Base-by-base conservation (phyloP, 2,113 vertebrate species). In the Zosterops japonicus region DNA sequence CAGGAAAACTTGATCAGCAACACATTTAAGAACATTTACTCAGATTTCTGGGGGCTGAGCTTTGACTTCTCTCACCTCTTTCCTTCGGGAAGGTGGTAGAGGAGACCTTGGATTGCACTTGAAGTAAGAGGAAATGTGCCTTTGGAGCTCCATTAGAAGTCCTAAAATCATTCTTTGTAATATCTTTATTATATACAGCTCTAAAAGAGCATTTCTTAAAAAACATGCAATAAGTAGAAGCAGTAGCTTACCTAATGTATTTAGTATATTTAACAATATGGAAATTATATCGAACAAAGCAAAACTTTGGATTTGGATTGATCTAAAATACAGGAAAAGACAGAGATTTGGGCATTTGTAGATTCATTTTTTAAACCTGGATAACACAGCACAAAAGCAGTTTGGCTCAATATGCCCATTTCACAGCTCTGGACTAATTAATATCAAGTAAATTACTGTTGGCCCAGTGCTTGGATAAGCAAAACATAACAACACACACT, bases 361-460 rank as follows among this genome's bases (percentile, higher is more conserved):
- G 18, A n/a, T 75, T 71, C 14, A 23, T 79, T 94, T 96, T 91
- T 60, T 71, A 75, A 75, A 87, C 29, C 33, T 25, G 52, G 24
- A 11, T 60, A 87, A 64, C 59, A 36, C 44, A 75, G 36, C 18
- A 68, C 39, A 93, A 87, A 94, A 94, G 18, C 44, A 84, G 60
- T 89, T 94, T 87, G 87, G 57, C 52, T 71, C 42, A 64, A 13
- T 61, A 36, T 17, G n/a, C 59, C 42, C n/a, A 69, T 81, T 90
- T 83, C 85, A 81, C 31, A 78, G 85, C 65, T 75, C 72, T 53
- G 68, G n/a, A 70, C 64, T 86, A 93, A 93, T 92, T 96, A 93
- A 95, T 78, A 91, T 77, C 19, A 74, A 90, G 56, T 83, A 95
- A 94, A 96, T 89, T 83, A 90, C 64, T 78, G 50, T 75, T 94